Percentiles rank a stretch among this genome's conserved stretches.
These are phyloP conservation scores for Spermophilus dauricus DNA, from an alignment of 2,113 vertebrate species.

Conservation along the genomic window DNA sequence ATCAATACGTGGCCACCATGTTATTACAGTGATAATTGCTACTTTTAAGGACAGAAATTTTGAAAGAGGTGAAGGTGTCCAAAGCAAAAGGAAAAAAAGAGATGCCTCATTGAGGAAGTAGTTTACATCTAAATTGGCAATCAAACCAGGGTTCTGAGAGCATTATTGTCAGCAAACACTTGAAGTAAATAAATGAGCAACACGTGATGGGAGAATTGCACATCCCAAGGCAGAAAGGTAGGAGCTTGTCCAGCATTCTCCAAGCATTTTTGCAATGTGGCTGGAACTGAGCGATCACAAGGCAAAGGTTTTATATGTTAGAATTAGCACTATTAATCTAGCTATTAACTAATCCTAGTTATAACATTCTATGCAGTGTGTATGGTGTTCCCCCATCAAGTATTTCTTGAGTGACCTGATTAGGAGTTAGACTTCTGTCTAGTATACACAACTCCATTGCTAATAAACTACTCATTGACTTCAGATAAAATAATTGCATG, in stretches of 20 bases:
- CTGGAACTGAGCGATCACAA: neutral
- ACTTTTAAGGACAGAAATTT: neutral
- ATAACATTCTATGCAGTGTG: neutral
- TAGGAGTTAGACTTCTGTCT: neutral
- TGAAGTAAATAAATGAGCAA: neutral
- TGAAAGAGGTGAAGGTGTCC: neutral
- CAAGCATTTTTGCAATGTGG: neutral
- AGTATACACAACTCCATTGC: neutral
- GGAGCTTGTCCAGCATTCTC: neutral
- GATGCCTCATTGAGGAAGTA: neutral
- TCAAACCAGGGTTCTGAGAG: neutral
- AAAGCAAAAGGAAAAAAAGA: neutral
- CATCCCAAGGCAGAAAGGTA: neutral
- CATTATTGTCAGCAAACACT: neutral
- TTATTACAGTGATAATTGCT: neutral
- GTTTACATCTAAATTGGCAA: neutral
- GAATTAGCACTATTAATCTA: neutral
- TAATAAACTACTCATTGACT: neutral
- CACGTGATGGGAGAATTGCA: neutral
- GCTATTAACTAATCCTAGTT: neutral
- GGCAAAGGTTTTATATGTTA: neutral
- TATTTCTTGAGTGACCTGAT: neutral
- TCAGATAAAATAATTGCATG: constrained; percentile 19
- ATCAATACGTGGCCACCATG: no score
- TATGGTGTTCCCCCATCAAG: neutral